Conservation (phyloP, 2,113 vertebrate genomes). For the Scatophagus argus region DNA sequence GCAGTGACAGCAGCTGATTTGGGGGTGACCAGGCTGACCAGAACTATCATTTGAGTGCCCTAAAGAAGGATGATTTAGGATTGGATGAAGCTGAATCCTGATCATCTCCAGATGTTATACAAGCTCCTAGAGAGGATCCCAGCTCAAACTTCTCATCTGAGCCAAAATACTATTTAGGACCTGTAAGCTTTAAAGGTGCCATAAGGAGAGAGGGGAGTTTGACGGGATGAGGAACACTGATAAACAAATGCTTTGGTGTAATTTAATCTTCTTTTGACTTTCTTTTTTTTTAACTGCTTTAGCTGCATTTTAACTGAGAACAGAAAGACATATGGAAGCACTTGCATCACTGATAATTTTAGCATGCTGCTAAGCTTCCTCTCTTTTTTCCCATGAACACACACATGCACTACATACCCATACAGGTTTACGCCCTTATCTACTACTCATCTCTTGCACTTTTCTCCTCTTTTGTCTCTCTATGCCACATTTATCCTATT, state of each 20-base stretch:
- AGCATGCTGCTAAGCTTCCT: slow-evolving; percentile 51
- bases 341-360: slow-evolving; percentile 75
- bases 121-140: slow-evolving; percentile 49
- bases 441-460: too few species aligned
- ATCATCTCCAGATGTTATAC: slow-evolving; percentile 77
- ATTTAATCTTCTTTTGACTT: slow-evolving; percentile 54
- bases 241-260: slow-evolving; percentile 52
- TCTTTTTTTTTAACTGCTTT: slow-evolving; percentile 13
- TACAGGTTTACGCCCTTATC: too few species aligned
- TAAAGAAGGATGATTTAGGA: slow-evolving; percentile 39
- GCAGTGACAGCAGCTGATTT: slow-evolving; percentile 63
- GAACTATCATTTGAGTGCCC: slow-evolving; percentile 63
- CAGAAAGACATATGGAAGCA: slow-evolving; percentile 75
- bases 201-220: slow-evolving; percentile 8
- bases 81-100: slow-evolving; percentile 47
- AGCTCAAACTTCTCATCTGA: slow-evolving; percentile 11
- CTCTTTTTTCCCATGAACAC: slow-evolving; percentile 21
- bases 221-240: slow-evolving; percentile 21
- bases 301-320: slow-evolving; percentile 44
- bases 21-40: slow-evolving; percentile 58
- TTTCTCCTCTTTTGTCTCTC: not conserved
- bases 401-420: slow-evolving; percentile 15
- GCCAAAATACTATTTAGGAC: slow-evolving; percentile 37
- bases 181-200: slow-evolving; percentile 32
- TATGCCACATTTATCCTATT: slow-evolving; percentile 22